These are phyloP conservation scores for Halcyon leucocephala DNA, from an alignment of 2,797 vertebrate species.

Conservation along the genomic window DNA sequence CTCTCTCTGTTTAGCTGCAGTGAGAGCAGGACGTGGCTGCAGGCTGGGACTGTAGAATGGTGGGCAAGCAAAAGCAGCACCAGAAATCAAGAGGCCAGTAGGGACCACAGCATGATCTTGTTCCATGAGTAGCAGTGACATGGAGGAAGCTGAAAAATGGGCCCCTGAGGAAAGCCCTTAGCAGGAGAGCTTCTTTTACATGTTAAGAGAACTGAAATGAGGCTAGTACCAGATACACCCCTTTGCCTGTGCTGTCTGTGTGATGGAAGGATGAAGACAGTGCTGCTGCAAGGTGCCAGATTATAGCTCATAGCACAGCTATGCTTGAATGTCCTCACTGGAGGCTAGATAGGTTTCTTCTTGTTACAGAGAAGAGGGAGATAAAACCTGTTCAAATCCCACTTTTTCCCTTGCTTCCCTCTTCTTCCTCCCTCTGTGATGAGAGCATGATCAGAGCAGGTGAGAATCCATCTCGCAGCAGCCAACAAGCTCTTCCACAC, in stretches of 20 bases:
- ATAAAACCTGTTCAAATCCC: neutral
- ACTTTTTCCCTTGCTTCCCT: neutral
- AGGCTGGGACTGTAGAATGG: neutral
- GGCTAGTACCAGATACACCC: neutral
- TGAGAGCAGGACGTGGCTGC: neutral
- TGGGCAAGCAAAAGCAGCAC: neutral
- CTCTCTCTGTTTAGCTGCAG: neutral
- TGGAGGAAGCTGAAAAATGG: neutral
- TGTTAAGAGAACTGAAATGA: neutral
- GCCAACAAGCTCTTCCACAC: rapidly evolving
- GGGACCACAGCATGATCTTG: neutral
- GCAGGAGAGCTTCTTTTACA: neutral
- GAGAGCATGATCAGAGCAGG: neutral
- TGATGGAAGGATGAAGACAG: neutral
- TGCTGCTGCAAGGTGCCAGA: neutral
- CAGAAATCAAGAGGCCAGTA: neutral
- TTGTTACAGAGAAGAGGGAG: neutral
- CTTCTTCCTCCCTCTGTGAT: neutral
- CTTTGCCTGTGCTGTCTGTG: neutral
- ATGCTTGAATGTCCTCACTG: neutral
- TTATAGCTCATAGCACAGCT: neutral
- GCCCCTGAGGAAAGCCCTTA: neutral
- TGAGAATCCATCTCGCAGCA: neutral
- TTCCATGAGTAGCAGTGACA: neutral
- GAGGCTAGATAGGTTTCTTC: neutral